Conservation (phyloP, 2,888 invertebrate genomes). For the Mactromeris polynyma region DNA sequence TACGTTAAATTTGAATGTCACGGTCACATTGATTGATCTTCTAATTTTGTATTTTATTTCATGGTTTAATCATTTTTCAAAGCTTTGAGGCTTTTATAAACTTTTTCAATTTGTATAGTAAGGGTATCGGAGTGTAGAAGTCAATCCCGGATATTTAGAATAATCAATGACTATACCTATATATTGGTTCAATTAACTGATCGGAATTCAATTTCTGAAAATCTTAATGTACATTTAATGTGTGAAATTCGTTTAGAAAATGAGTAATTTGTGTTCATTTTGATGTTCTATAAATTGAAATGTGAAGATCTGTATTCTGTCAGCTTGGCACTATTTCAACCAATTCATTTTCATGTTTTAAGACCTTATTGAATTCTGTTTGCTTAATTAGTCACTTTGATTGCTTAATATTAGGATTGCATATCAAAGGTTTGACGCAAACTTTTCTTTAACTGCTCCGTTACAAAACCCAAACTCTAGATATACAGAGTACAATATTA, state of each 20-base stretch:
- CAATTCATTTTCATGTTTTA: not conserved
- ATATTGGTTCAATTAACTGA: not conserved
- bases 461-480: too few species aligned
- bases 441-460: too few species aligned
- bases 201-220: not conserved
- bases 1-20: not conserved
- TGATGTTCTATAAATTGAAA: not conserved
- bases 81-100: not conserved
- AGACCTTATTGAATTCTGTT: not conserved
- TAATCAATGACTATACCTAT: not conserved
- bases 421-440: too few species aligned
- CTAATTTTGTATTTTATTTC: not conserved
- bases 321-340: not conserved
- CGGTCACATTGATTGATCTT: not conserved
- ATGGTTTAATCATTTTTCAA: not conserved
- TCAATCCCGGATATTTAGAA: not conserved
- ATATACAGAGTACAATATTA: too few species aligned
- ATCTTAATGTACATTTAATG: not conserved
- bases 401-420: too few species aligned
- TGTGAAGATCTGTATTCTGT: not conserved
- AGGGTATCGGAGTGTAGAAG: not conserved
- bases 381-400: not conserved
- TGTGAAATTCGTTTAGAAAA: not conserved
- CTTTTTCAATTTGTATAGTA: not conserved
- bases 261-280: not conserved